Base-by-base conservation (phyloP, 2,888 invertebrate species). In the Aethes cnicana region DNA sequence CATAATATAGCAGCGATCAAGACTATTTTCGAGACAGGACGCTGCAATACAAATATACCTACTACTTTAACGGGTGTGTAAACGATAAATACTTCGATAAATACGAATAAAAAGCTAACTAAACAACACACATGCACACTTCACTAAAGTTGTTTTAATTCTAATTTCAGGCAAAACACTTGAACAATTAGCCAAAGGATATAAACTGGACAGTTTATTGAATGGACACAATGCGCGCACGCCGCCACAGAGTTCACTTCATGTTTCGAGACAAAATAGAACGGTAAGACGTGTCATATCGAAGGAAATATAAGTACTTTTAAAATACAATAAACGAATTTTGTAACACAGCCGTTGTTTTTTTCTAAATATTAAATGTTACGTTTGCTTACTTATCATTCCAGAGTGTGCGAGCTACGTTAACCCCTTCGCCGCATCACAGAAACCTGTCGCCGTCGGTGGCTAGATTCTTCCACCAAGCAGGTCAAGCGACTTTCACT, bases 361-460 rank as follows among this genome's bases (percentile, higher is more conserved):
- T n/a, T n/a, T n/a, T n/a, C n/a, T n/a, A n/a, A n/a, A n/a, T n/a
- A n/a, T n/a, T n/a, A n/a, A n/a, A n/a, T n/a, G n/a, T n/a, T n/a
- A n/a, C n/a, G n/a, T n/a, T n/a, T n/a, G n/a, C n/a, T 23, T 37
- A 44, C 49, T 41, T 30, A 26, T 26, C 48, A 25, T 69, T 71
- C 26, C 65, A 84, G 83, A 66, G 59, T 28, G 17, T 61, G 3
- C 64, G 70, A 52, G 50, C 56, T 23, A 46, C 62, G 12, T 26
- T 68, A 20, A 65, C 68, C 20, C 61, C 73, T 6, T 68, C 68
- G 5, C 46, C 59, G 2, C 64, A 71, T 9, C 59, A 64, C 3
- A 70, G 81, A 57, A 82, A 80, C 56, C 64, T 88, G 33, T 89
- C 89, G 3, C 89, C 89, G 6, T 87, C 88, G 1, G 89, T 89